Conservation (phyloP, 2,888 invertebrate genomes). For the Sclerodermus sp. region DNA sequence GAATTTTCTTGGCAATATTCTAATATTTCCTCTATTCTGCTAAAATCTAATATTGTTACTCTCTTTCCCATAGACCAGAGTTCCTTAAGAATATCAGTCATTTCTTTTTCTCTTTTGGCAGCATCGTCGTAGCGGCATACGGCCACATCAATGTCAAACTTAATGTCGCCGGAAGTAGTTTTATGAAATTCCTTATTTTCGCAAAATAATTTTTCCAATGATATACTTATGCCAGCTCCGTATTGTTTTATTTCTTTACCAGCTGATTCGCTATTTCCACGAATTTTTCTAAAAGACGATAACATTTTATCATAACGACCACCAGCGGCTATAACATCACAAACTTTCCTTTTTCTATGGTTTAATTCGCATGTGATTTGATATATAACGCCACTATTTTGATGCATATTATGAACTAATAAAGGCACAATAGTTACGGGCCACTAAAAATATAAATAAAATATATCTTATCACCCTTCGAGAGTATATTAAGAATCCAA, state of each 20-base stretch:
- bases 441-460: slow-evolving; percentile 52
- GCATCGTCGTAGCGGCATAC: slow-evolving; percentile 68
- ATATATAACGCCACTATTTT: slow-evolving; percentile 70
- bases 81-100: slow-evolving; percentile 62
- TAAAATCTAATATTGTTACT: slow-evolving; percentile 66
- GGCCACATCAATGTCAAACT: slow-evolving; percentile 65
- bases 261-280: slow-evolving; percentile 50
- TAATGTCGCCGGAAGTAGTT: slow-evolving; percentile 53
- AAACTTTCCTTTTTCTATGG: slow-evolving; percentile 61
- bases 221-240: slow-evolving; percentile 84
- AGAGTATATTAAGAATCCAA: too few relatives aligned
- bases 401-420: slow-evolving; percentile 64
- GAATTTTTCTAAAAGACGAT: slow-evolving; percentile 67
- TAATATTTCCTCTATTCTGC: slow-evolving; percentile 66
- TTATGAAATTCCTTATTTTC: slow-evolving; percentile 62
- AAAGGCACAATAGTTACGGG: slow-evolving; percentile 65
- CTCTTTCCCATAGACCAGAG: slow-evolving; percentile 75
- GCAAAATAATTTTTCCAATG: slow-evolving; percentile 75
- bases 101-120: slow-evolving; percentile 63
- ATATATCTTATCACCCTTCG: too few relatives aligned
- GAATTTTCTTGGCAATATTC: slow-evolving; percentile 47
- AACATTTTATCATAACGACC: slow-evolving; percentile 88
- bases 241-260: slow-evolving; percentile 57
- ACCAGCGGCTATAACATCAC: slow-evolving; percentile 80
- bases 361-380: slow-evolving; percentile 66